Evolutionary conservation across 2,888 invertebrate genomes (phyloP).

Genomic region (Melinaea menophilus): DNA sequence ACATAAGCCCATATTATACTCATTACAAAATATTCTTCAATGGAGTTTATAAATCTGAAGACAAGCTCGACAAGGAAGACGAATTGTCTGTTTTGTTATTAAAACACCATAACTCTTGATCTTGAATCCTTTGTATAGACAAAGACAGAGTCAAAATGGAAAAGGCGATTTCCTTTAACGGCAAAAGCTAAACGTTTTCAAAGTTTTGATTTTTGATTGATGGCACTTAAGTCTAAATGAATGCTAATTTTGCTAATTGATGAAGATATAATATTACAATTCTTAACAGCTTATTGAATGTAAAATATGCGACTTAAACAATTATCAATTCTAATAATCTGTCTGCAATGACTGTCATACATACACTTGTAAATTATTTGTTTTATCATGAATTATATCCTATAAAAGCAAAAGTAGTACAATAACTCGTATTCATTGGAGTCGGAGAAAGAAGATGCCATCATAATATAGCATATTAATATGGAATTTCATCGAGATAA

Average conservation of each 20-base stretch:
- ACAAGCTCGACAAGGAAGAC: slow-evolving; percentile 31
- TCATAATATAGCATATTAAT: no score
- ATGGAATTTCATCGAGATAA: no score
- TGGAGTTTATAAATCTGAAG: slow-evolving; percentile 35
- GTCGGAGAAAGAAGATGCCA: no score
- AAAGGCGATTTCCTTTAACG: slow-evolving; percentile 63
- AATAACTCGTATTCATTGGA: no score
- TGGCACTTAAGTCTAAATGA: no score
- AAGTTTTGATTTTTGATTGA: slow-evolving; percentile 43
- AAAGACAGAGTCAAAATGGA: slow-evolving; percentile 43
- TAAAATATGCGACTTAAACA: no score
- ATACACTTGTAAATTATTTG: no score
- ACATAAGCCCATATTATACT: neutral
- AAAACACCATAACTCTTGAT: slow-evolving; percentile 69
- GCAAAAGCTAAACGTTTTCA: slow-evolving; percentile 52
- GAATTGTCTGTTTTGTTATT: slow-evolving; percentile 60
- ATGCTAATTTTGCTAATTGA: no score
- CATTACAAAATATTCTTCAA: slow-evolving; percentile 10
- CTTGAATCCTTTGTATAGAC: slow-evolving; percentile 61
- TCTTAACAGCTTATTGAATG: no score
- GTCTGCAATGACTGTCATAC: slow-evolving; percentile 26
- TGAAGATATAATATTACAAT: no score
- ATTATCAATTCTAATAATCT: slow-evolving; percentile 39
- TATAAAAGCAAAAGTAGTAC: no score
- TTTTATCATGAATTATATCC: no score